Evolutionary conservation across 2,113 vertebrate genomes (phyloP), one percentile per base, ranked within the genome.

Genomic region (Martes martes): DNA sequence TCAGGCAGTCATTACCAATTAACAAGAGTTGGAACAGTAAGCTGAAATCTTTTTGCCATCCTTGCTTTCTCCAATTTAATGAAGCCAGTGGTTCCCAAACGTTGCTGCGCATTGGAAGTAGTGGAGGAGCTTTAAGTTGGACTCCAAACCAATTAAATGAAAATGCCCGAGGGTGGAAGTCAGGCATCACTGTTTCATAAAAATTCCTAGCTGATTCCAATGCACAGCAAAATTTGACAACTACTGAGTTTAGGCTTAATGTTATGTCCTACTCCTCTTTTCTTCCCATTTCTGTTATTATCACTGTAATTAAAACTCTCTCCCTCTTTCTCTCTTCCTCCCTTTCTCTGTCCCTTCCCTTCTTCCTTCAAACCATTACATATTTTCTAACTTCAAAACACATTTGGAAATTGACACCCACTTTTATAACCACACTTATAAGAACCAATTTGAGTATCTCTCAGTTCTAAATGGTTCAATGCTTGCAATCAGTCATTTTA

Each of bases 301-400:
- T 45, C 63, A 69, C 57, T 59, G 13, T 69, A 52, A 83, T 89
- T 52, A 47, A 85, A 85, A 18, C 28, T 31, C 2, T 52, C 36
- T 71, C 33, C 13, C 19, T 13, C 16, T 50, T 4, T 59, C n/a
- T 82, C 28, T 33, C 67, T 42, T 69, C 33, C 19, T 57, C 11
- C 63, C 18, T 55, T 9, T 7, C 10, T 16, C 8, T 36, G 6
- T 79, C 10, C 26, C 1, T 50, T 52, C 21, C 8, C 39, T 59
- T 36, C 15, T 94, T 71, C 28, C 39, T 55, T 83, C 45, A 36
- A 92, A 95, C 18, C 74, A 89, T 57, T 88, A 47, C 28, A 33
- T 84, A 59, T 81, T 19, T 96, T 78, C 47, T 82, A 94, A 74
- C 76, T 85, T 93, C 42, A 95, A 95, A 91, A 83, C 52, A 91